Evolutionary conservation across 2,113 vertebrate genomes (phyloP).

Genomic region (Sinocyclocheilus maitianheensis): DNA sequence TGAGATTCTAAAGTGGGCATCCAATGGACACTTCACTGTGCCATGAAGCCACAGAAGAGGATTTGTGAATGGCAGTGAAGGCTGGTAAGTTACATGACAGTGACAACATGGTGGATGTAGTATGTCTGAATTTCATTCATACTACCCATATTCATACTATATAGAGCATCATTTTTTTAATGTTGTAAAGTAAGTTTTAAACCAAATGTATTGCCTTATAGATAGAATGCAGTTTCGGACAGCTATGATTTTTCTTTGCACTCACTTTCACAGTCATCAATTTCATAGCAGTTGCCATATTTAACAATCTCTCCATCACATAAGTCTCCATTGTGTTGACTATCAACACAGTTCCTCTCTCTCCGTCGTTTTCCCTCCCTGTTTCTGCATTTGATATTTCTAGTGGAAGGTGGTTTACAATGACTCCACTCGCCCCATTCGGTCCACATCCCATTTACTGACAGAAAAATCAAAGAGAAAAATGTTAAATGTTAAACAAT

Average conservation of each 20-base stretch:
- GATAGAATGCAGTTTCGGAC: background rate
- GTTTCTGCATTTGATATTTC: conserved; percentile 53
- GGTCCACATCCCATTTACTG: conserved; percentile 71
- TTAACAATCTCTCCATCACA: conserved; percentile 62
- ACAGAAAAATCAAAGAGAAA: background rate
- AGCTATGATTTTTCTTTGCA: conserved; percentile 18
- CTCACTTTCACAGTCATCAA: conserved; percentile 66
- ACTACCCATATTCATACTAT: too few species aligned
- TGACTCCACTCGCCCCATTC: conserved; percentile 64
- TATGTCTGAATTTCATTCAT: too few species aligned
- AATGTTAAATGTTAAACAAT: background rate
- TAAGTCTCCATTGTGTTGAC: conserved; percentile 60
- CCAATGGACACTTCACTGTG: background rate
- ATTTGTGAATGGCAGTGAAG: background rate
- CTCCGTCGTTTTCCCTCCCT: conserved; percentile 62
- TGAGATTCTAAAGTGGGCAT: background rate
- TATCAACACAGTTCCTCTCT: conserved; percentile 62
- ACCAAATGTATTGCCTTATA: background rate
- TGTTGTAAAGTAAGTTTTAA: background rate
- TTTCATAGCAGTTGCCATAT: conserved; percentile 70
- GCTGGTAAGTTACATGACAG: background rate
- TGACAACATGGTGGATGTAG: background rate
- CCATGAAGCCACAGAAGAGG: background rate
- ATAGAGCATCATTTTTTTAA: background rate
- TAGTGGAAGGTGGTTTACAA: conserved; percentile 39